Percentiles rank a stretch among this genome's conserved stretches.
phyloP scores from a whole-genome alignment of 2,113 vertebrate genomes.

The Prietella phreatophila region DNA sequence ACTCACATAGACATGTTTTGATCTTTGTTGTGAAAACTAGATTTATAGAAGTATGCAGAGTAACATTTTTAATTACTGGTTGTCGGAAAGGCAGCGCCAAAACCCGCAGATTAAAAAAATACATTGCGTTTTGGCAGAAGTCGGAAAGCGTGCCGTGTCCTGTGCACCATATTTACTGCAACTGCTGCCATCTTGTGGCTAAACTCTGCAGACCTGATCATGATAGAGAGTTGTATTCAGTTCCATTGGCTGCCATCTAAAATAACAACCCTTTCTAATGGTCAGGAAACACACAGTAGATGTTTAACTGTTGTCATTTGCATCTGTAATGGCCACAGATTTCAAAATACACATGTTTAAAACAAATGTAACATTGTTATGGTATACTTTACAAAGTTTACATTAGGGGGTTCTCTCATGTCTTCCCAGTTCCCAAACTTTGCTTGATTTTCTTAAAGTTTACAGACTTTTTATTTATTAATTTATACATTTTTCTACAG shows the following conservation, averaged over 20 bases:
- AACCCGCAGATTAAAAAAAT: not conserved
- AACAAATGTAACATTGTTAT: not conserved
- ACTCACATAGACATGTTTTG: constrained; percentile 5
- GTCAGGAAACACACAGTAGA: not conserved
- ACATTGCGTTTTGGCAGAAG: not conserved
- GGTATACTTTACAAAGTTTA: not conserved
- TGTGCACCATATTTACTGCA: not conserved
- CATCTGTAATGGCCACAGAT: constrained; percentile 19
- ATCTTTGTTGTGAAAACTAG: not conserved
- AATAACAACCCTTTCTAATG: not conserved
- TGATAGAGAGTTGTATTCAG: not conserved
- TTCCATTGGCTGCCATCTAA: not conserved
- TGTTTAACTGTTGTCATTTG: not conserved
- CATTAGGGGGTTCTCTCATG: not conserved
- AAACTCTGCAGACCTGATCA: not conserved
- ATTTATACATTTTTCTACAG: not conserved
- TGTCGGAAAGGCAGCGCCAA: not conserved
- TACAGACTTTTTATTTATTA: not conserved
- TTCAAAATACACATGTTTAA: constrained; percentile 28
- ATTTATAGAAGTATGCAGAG: not conserved
- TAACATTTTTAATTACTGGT: not conserved
- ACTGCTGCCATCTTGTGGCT: constrained; percentile 43
- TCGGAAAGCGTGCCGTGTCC: not conserved
- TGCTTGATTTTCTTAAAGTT: not conserved
- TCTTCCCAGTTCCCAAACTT: not conserved